phyloP scores from a whole-genome alignment of 2,888 invertebrate species.

The Monopis laevigella region DNA sequence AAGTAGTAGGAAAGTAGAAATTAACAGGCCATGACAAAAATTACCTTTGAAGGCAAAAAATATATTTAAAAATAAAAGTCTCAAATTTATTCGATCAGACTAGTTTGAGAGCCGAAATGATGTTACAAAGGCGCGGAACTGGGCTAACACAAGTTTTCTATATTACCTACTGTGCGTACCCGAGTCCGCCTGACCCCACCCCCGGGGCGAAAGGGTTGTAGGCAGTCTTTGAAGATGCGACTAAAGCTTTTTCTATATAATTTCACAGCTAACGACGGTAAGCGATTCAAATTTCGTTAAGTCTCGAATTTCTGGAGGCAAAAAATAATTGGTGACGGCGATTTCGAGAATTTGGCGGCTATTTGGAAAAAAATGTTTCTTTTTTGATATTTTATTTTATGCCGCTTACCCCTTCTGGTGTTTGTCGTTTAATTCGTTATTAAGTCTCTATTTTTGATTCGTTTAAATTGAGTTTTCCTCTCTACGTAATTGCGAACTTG shows the following conservation, averaged over 20 bases:
- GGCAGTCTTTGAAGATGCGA: conserved; percentile 62
- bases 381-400: conserved; percentile 3
- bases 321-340: conserved; percentile 62
- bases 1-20: too few species aligned
- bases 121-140: conserved; percentile 67
- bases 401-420: too few species aligned
- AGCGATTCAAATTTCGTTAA: conserved; percentile 66
- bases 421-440: too few species aligned
- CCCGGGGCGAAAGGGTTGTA: conserved; percentile 47
- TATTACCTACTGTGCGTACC: conserved; percentile 50
- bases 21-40: too few species aligned
- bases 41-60: too few species aligned
- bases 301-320: conserved; percentile 59
- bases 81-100: conserved; percentile 28
- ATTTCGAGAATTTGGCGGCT: conserved; percentile 39
- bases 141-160: conserved; percentile 69
- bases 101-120: conserved; percentile 58
- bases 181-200: conserved; percentile 20
- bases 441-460: too few species aligned
- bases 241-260: conserved; percentile 62
- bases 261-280: conserved; percentile 41
- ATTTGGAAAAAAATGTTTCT: neutral
- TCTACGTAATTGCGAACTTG: too few species aligned
- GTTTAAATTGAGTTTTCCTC: too few species aligned
- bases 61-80: too few species aligned